phyloP scores from a whole-genome alignment of 64 coral and sea anemone species.

The Stichodactyla mertensii region DNA sequence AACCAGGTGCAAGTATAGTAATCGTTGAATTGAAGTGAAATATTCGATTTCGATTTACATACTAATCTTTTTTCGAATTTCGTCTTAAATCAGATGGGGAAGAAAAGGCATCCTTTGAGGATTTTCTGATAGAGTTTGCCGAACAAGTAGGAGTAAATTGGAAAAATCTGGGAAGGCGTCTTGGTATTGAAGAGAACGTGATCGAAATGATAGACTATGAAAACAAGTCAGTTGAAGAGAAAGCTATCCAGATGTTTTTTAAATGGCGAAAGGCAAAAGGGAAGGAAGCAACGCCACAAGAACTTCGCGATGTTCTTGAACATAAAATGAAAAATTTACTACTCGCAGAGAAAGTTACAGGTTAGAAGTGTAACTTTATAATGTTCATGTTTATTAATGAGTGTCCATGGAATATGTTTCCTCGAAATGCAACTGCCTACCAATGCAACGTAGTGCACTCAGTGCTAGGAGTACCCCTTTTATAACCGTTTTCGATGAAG shows the following conservation, averaged over 20 bases:
- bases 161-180: not conserved
- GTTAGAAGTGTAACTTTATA: not conserved
- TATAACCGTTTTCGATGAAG: too few relatives aligned
- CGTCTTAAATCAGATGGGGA: too few relatives aligned
- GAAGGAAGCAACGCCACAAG: not conserved
- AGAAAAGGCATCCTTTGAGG: not conserved
- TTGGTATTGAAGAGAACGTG: not conserved
- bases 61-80: too few relatives aligned
- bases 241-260: not conserved
- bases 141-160: not conserved
- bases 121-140: not conserved
- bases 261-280: not conserved
- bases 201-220: not conserved
- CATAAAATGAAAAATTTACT: not conserved
- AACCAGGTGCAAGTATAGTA: too few relatives aligned
- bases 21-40: too few relatives aligned
- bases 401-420: too few relatives aligned
- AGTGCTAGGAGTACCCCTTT: too few relatives aligned
- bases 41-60: too few relatives aligned
- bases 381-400: too few relatives aligned
- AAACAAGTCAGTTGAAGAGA: not conserved
- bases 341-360: not conserved
- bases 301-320: not conserved
- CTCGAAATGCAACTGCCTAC: too few relatives aligned
- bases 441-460: too few relatives aligned